phyloP scores from a whole-genome alignment of 2,888 invertebrate genomes.

The Caradrina kadenii region DNA sequence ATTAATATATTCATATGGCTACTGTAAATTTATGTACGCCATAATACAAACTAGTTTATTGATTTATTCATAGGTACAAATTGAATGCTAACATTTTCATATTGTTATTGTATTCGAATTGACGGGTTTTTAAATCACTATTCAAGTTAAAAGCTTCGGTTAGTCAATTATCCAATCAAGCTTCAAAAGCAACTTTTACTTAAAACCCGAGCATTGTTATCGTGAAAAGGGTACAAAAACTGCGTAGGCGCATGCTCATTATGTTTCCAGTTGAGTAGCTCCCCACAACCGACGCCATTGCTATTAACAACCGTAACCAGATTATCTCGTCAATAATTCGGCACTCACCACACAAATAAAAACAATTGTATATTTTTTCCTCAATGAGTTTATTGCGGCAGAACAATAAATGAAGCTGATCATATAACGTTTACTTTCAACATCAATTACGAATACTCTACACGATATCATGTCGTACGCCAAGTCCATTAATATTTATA shows the following conservation, averaged over 20 bases:
- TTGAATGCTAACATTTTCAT: constrained; percentile 70
- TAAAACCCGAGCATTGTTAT: constrained; percentile 59
- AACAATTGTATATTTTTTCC: constrained; percentile 83
- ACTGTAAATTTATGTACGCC: constrained; percentile 68
- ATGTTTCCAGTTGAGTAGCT: constrained; percentile 74
- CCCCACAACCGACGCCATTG: constrained; percentile 69
- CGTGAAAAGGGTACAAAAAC: constrained; percentile 63
- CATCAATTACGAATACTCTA: constrained; percentile 90
- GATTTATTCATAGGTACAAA: constrained; percentile 73
- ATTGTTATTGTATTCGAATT: constrained; percentile 64
- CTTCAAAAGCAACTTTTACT: constrained; percentile 58
- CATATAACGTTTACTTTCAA: constrained; percentile 91
- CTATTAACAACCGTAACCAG: constrained; percentile 74
- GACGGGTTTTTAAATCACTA: constrained; percentile 55
- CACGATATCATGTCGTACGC: constrained; percentile 86
- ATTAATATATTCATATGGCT: constrained; percentile 67
- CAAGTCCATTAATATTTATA: constrained; percentile 86
- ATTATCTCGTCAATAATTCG: constrained; percentile 73
- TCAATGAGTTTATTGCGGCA: constrained; percentile 90
- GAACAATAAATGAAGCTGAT: constrained; percentile 91
- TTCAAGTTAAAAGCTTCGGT: constrained; percentile 56
- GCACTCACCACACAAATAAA: constrained; percentile 82
- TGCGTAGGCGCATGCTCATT: constrained; percentile 65
- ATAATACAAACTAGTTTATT: constrained; percentile 72
- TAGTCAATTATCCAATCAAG: constrained; percentile 64